Evolutionary conservation across 1,140 invertebrate genomes (phyloP).

Genomic region (Daktulosphaira vitifoliae): DNA sequence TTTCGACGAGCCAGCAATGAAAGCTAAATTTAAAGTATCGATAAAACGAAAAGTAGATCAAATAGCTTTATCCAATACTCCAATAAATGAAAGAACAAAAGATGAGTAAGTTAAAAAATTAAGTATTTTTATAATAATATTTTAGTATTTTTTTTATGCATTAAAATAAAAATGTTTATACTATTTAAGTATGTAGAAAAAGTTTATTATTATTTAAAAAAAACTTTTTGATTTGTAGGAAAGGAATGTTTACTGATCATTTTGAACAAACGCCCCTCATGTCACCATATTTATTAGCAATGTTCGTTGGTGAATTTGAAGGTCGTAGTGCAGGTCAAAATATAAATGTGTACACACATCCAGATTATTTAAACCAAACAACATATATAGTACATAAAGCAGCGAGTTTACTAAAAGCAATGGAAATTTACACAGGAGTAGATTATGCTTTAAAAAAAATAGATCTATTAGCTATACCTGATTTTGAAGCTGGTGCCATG

Average conservation of each 20-base stretch:
- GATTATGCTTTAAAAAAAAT: constrained; percentile 44
- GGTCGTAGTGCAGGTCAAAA: neutral
- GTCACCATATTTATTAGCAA: constrained; percentile 67
- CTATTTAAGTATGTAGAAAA: too few relatives aligned
- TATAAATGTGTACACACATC: neutral
- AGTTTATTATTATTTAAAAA: too few relatives aligned
- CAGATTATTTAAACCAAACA: constrained; percentile 41
- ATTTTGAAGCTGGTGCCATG: constrained; percentile 76
- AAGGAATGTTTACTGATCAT: too few relatives aligned
- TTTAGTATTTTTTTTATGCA: too few relatives aligned
- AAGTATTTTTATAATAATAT: too few relatives aligned
- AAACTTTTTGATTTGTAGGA: too few relatives aligned
- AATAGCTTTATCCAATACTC: constrained; percentile 39
- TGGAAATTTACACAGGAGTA: constrained; percentile 37
- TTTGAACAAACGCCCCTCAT: constrained; percentile 52
- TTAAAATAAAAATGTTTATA: too few relatives aligned
- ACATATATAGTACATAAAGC: constrained; percentile 43
- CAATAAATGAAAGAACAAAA: neutral
- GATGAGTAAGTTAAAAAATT: too few relatives aligned
- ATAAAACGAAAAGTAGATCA: constrained; percentile 39
- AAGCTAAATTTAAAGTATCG: constrained; percentile 53
- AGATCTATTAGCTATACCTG: constrained; percentile 60
- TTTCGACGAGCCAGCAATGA: constrained; percentile 67
- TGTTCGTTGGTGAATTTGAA: constrained; percentile 59
- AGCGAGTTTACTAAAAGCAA: constrained; percentile 41